These are phyloP conservation scores for Cydia fagiglandana DNA, from an alignment of 1,140 invertebrate species.

Conservation along the genomic window DNA sequence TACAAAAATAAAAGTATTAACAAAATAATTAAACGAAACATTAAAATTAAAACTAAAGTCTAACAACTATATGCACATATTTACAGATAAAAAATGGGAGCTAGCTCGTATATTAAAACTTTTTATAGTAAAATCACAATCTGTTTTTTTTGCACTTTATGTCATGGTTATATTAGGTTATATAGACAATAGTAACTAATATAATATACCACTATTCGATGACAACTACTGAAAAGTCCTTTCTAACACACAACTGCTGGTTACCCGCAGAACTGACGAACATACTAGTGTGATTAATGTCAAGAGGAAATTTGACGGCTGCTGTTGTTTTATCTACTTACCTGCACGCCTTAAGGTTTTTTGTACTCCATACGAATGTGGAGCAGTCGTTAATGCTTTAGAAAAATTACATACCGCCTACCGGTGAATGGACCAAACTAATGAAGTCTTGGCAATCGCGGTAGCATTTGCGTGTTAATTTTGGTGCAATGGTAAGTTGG, in stretches of 20 bases:
- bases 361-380: constrained; percentile 65
- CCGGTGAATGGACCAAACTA: constrained; percentile 34
- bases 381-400: constrained; percentile 73
- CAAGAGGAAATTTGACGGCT: constrained; percentile 75
- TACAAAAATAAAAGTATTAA: too few species aligned
- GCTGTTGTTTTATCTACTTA: constrained; percentile 78
- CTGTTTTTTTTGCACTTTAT: too few species aligned
- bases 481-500: constrained; percentile 25
- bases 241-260: constrained; percentile 42
- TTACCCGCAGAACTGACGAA: constrained; percentile 60
- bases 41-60: too few species aligned
- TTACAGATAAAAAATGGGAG: too few species aligned
- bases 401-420: constrained; percentile 63
- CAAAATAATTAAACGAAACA: too few species aligned
- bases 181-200: not conserved
- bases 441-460: constrained; percentile 27
- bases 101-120: too few species aligned
- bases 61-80: too few species aligned
- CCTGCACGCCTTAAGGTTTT: constrained; percentile 72
- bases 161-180: too few species aligned
- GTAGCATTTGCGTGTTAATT: constrained; percentile 24
- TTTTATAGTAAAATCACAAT: too few species aligned
- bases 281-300: constrained; percentile 76
- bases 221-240: constrained; percentile 27
- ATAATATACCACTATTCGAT: not conserved